Percentiles rank a stretch among this genome's conserved stretches.
Evolutionary conservation across 1,140 invertebrate species (phyloP).

Genomic region (Archegozetes longisetosus): DNA sequence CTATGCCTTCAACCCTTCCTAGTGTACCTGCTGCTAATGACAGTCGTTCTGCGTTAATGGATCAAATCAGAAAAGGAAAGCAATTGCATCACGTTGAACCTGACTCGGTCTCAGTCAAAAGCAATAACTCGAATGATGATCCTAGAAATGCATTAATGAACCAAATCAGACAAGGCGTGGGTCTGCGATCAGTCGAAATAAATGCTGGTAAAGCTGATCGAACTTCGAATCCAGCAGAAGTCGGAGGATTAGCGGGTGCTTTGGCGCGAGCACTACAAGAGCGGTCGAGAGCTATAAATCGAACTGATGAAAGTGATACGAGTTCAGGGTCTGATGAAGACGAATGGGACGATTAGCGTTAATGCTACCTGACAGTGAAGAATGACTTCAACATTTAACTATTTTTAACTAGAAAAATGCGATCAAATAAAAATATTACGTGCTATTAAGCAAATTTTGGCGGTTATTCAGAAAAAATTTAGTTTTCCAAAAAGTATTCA

Average conservation of each 20-base stretch:
- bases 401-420: too few species aligned
- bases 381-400: neutral
- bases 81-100: constrained; percentile 28
- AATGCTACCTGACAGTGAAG: too few species aligned
- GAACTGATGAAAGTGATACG: constrained; percentile 32
- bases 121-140: constrained; percentile 25
- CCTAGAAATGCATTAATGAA: constrained; percentile 51
- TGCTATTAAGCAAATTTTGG: too few species aligned
- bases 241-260: constrained; percentile 54
- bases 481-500: too few species aligned
- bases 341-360: constrained; percentile 18
- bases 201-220: constrained; percentile 18
- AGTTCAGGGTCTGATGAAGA: constrained; percentile 35
- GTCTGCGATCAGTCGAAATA: constrained; percentile 42
- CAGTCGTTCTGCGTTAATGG: constrained; percentile 48
- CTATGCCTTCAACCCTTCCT: constrained; percentile 18
- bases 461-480: too few species aligned
- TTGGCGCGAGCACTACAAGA: constrained; percentile 57
- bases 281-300: constrained; percentile 47
- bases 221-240: constrained; percentile 19
- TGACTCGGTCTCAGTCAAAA: neutral
- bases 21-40: constrained; percentile 21
- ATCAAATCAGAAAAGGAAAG: constrained; percentile 50
- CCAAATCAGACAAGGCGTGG: constrained; percentile 59
- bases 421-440: too few species aligned